A percentile compares a stretch with the other conserved stretches of the same genome.
Evolutionary conservation across 2,888 invertebrate species (phyloP).

Genomic region (Melieria omissa): DNA sequence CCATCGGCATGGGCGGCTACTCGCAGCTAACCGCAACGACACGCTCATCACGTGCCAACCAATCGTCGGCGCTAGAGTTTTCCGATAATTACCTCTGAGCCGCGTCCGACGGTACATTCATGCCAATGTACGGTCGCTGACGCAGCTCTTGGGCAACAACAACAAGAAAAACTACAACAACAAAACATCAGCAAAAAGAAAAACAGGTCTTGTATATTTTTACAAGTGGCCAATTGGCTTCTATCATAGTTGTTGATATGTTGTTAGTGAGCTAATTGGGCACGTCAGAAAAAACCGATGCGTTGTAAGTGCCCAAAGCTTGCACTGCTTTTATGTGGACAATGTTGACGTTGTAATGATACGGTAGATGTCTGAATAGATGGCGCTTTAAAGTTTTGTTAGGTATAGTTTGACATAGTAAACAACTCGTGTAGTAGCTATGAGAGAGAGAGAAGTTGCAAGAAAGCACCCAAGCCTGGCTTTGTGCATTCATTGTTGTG

Average conservation of each 20-base stretch:
- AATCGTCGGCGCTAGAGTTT: conserved; percentile 86
- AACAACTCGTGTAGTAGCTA: too few species aligned
- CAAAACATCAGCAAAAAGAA: background rate
- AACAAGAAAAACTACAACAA: background rate
- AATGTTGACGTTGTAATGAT: too few species aligned
- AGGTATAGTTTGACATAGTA: too few species aligned
- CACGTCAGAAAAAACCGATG: too few species aligned
- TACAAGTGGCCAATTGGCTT: conserved; percentile 3
- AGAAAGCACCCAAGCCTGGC: too few species aligned
- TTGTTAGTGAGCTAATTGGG: background rate
- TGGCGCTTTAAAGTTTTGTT: too few species aligned
- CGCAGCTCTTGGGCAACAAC: background rate
- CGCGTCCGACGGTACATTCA: background rate
- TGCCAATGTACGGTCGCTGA: too few species aligned
- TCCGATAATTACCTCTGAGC: conserved; percentile 85
- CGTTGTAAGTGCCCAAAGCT: too few species aligned
- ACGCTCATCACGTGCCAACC: conserved; percentile 84
- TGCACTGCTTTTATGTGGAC: too few species aligned
- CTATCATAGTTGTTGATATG: conserved; percentile 4
- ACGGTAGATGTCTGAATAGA: too few species aligned
- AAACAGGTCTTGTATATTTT: background rate
- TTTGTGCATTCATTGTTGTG: too few species aligned
- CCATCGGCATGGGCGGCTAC: conserved; percentile 75
- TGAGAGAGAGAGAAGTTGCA: too few species aligned
- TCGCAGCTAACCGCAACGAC: conserved; percentile 72